phyloP scores from a whole-genome alignment of 1,140 invertebrate species.

The Euwallacea similis region DNA sequence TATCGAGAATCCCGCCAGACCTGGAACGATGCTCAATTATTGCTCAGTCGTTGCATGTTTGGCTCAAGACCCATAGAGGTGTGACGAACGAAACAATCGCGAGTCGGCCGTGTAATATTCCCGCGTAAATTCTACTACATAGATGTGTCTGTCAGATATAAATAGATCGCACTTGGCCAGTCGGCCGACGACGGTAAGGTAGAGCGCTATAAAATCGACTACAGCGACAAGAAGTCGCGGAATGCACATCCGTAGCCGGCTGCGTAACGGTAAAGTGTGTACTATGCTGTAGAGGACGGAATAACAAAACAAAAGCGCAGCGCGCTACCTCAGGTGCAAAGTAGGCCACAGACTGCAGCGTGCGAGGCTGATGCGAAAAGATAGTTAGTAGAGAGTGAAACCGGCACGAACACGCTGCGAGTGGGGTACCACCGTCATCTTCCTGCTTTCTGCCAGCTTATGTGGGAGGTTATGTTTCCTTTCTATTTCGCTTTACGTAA shows the following conservation, averaged over 20 bases:
- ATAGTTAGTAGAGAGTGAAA: constrained; percentile 36
- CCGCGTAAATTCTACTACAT: no score
- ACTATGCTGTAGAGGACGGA: constrained; percentile 42
- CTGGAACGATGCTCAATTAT: no score
- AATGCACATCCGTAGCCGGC: constrained; percentile 6
- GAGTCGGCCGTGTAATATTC: no score
- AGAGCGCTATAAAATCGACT: background rate
- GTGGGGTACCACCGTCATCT: constrained; percentile 43
- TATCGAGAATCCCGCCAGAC: background rate
- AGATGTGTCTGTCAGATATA: no score
- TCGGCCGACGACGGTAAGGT: background rate
- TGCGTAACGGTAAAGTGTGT: constrained; percentile 53
- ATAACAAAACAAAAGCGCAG: constrained; percentile 17
- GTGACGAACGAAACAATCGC: no score
- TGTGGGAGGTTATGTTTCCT: constrained; percentile 17
- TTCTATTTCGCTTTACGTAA: constrained; percentile 24
- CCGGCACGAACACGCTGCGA: constrained; percentile 29
- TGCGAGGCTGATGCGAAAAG: constrained; percentile 36
- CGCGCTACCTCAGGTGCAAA: constrained; percentile 50
- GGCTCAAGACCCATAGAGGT: no score
- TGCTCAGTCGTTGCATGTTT: no score
- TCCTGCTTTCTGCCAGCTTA: constrained; percentile 21
- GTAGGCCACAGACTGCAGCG: constrained; percentile 51
- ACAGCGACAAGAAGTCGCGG: constrained; percentile 23
- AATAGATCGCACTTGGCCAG: background rate